Percentiles rank a stretch among this genome's conserved stretches.
Conservation (phyloP, 1,140 invertebrate genomes). For the Portunus trituberculatus region DNA sequence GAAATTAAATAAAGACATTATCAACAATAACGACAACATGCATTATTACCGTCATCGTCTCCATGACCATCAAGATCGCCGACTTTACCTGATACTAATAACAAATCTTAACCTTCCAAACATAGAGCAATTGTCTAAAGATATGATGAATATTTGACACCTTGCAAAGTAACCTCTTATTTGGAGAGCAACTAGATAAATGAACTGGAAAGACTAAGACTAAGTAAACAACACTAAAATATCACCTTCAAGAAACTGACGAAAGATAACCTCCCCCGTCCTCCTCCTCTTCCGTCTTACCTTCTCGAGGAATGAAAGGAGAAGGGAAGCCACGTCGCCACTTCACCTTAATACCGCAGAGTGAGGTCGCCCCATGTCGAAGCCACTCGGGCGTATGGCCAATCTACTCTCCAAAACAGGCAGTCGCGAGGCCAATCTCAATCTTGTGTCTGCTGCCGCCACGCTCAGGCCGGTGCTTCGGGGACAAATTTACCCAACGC, state of each 20-base stretch:
- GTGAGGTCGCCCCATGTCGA: conserved; percentile 3
- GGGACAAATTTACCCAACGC: not conserved
- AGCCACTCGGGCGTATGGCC: not conserved
- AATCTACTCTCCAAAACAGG: not conserved
- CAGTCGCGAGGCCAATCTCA: conserved; percentile 1
- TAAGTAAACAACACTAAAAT: no score
- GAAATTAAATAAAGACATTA: not conserved
- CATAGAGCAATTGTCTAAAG: no score
- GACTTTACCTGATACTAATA: not conserved
- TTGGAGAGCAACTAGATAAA: no score
- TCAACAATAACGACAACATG: not conserved
- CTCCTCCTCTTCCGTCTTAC: not conserved
- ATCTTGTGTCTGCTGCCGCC: not conserved
- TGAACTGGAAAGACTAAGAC: no score
- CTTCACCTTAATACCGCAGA: not conserved
- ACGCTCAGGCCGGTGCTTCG: not conserved
- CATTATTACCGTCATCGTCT: not conserved
- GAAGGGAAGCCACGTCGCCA: not conserved
- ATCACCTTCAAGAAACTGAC: no score
- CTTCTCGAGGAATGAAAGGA: not conserved
- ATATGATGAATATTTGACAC: no score
- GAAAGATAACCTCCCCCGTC: no score
- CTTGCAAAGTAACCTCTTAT: no score
- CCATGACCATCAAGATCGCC: not conserved
- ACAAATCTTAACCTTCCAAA: not conserved